A percentile compares a stretch with the other conserved stretches of the same genome.
phyloP scores from a whole-genome alignment of 2,113 vertebrate genomes.

The Tragulus kanchil region DNA sequence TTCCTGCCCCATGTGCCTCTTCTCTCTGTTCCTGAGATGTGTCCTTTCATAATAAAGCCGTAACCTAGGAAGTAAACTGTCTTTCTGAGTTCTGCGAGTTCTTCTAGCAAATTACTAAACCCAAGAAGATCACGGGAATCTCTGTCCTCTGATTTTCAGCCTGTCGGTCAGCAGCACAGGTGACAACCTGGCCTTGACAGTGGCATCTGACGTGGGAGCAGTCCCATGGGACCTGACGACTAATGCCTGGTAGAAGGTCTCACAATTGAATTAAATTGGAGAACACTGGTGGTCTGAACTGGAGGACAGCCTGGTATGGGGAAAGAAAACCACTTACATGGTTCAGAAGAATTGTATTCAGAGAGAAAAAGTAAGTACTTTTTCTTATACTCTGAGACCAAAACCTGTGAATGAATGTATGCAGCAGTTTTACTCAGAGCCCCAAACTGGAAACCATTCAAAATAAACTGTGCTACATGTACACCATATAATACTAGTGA shows the following conservation, averaged over 20 bases:
- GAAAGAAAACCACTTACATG: not conserved
- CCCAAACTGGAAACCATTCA: not conserved
- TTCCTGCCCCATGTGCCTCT: not conserved
- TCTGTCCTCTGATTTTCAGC: not conserved
- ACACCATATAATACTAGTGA: not conserved
- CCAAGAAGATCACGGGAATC: not conserved
- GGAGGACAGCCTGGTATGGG: not conserved
- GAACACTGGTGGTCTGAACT: not conserved
- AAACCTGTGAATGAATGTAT: not conserved
- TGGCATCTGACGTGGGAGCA: not conserved
- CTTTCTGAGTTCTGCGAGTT: not conserved
- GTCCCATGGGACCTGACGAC: not conserved
- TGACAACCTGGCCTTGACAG: not conserved
- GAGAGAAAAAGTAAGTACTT: not conserved
- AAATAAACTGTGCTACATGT: not conserved
- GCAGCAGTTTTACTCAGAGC: not conserved
- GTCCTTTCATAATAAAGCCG: not conserved
- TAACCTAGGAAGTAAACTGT: not conserved
- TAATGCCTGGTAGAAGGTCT: not conserved
- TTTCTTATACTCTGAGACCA: not conserved
- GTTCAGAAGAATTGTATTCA: not conserved
- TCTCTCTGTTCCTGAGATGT: not conserved
- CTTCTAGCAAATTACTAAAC: not conserved
- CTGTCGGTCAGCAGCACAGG: not conserved
- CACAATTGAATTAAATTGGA: not conserved